These are phyloP conservation scores for Gavialis gangeticus DNA, from an alignment of 2,113 vertebrate genomes.

Conservation along the genomic window DNA sequence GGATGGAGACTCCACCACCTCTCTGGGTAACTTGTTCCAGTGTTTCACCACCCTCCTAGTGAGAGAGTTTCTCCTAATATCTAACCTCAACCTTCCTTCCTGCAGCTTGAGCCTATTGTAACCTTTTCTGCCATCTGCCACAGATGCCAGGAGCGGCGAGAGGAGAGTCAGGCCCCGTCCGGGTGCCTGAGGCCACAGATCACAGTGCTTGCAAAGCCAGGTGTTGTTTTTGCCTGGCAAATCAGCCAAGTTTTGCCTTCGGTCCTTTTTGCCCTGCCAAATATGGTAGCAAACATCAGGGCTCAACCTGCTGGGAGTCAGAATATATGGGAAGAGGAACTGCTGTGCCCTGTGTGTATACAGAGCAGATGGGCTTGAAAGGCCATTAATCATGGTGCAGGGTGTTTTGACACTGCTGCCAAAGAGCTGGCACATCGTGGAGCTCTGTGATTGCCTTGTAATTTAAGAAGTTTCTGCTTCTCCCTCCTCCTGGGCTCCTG, in stretches of 20 bases:
- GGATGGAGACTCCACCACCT: too few relatives aligned
- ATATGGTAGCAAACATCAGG: not conserved
- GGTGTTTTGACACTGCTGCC: rapidly evolving
- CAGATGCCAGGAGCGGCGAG: rapidly evolving
- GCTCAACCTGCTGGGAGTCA: too few relatives aligned
- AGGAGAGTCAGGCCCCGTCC: rapidly evolving
- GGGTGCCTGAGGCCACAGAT: not conserved
- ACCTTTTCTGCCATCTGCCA: too few relatives aligned
- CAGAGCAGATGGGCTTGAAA: rapidly evolving
- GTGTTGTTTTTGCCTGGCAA: not conserved
- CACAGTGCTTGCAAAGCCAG: not conserved
- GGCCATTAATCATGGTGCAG: not conserved
- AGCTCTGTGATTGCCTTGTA: rapidly evolving
- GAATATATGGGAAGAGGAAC: not conserved
- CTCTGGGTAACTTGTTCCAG: too few relatives aligned
- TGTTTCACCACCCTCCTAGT: too few relatives aligned
- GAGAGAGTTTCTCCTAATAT: too few relatives aligned
- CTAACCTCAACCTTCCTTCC: too few relatives aligned
- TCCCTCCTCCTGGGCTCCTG: too few relatives aligned
- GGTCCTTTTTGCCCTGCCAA: not conserved
- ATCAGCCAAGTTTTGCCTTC: not conserved
- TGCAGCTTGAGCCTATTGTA: too few relatives aligned
- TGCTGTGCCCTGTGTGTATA: not conserved
- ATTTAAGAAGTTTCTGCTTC: not conserved
- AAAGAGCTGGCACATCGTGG: rapidly evolving